Conservation (phyloP, 2,797 vertebrate species). For the Schizopygopsis pylzovi region DNA sequence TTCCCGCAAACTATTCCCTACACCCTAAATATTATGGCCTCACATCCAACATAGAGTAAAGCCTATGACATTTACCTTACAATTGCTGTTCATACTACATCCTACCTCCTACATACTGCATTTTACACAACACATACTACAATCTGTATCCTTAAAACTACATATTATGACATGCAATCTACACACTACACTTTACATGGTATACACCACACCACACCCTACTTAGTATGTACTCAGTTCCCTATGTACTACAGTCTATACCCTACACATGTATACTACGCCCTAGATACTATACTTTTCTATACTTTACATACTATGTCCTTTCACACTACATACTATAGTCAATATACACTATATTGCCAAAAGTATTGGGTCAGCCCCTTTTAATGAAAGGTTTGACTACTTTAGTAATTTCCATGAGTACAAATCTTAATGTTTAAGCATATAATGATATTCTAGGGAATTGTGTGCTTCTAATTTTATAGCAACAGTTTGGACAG, state of each 20-base stretch:
- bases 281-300: background rate
- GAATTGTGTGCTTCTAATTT: too few species aligned
- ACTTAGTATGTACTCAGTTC: background rate
- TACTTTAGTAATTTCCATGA: too few species aligned
- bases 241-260: background rate
- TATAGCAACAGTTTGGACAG: too few species aligned
- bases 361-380: too few species aligned
- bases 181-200: background rate
- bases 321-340: background rate
- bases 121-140: background rate
- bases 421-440: too few species aligned
- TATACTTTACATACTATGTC: background rate
- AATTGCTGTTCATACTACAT: background rate
- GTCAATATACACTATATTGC: background rate
- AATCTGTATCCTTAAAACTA: background rate
- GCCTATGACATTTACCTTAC: background rate
- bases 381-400: too few species aligned
- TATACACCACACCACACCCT: background rate
- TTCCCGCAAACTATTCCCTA: background rate
- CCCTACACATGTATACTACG: background rate
- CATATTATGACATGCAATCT: background rate
- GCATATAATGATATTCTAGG: too few species aligned
- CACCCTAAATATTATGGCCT: background rate
- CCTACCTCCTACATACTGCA: background rate
- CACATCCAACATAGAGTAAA: background rate